Percentiles rank a stretch among this genome's conserved stretches.
These are phyloP conservation scores for Colius striatus DNA, from an alignment of 2,113 vertebrate genomes.

Conservation along the genomic window DNA sequence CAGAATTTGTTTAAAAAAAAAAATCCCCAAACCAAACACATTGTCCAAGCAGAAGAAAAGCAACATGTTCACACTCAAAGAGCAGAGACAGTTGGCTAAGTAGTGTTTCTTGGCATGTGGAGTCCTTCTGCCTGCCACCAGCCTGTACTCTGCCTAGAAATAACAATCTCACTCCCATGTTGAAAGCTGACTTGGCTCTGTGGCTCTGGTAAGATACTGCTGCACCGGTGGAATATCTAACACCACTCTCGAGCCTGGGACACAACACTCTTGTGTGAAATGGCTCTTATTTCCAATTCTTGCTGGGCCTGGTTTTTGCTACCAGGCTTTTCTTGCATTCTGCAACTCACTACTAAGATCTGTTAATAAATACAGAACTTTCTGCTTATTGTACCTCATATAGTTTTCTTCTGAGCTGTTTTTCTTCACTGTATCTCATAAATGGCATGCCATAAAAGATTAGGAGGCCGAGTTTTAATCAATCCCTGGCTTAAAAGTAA, in stretches of 20 bases:
- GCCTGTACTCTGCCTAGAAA: slow-evolving; percentile 21
- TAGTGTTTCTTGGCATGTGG: slow-evolving; percentile 22
- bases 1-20: not conserved
- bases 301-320: not conserved
- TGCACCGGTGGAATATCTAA: not conserved
- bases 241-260: not conserved
- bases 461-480: not conserved
- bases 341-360: not conserved
- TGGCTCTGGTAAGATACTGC: not conserved
- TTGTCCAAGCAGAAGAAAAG: not conserved
- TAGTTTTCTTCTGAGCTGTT: not conserved
- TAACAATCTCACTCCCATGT: not conserved
- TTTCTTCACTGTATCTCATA: not conserved
- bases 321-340: not conserved
- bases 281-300: not conserved
- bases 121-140: not conserved
- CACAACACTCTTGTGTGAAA: not conserved
- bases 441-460: not conserved
- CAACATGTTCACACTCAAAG: not conserved
- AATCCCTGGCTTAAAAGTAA: not conserved
- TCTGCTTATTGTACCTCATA: not conserved
- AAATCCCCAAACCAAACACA: not conserved
- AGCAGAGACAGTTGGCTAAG: slow-evolving; percentile 15
- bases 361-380: not conserved
- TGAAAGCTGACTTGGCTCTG: not conserved